phyloP scores from a whole-genome alignment of 2,113 vertebrate species.

The Vombatus ursinus region DNA sequence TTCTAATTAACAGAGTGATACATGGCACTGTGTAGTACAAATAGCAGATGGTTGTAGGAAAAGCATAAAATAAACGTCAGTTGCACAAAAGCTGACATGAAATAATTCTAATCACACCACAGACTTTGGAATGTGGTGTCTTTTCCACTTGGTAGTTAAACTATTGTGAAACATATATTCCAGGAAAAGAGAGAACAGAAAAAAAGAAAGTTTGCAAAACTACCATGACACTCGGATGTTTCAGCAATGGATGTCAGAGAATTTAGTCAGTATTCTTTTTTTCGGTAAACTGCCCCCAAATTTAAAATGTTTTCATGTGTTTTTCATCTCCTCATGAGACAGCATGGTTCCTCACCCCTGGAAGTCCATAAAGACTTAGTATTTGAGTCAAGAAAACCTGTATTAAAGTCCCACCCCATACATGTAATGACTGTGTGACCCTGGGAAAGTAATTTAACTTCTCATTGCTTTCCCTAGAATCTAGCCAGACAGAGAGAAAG shows the following conservation, averaged over 20 bases:
- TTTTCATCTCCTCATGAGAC: not conserved
- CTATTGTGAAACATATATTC: constrained; percentile 71
- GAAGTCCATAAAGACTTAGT: not conserved
- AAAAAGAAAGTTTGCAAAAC: constrained; percentile 71
- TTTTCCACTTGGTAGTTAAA: constrained; percentile 69
- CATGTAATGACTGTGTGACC: not conserved
- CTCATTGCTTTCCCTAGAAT: not conserved
- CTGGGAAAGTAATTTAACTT: not conserved
- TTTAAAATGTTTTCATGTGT: too few species aligned
- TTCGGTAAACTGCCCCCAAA: too few species aligned
- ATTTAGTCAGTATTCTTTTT: not conserved
- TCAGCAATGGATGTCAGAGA: constrained; percentile 19
- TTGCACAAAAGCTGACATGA: constrained; percentile 72
- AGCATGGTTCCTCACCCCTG: not conserved
- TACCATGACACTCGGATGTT: constrained; percentile 36
- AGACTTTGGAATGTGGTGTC: constrained; percentile 62
- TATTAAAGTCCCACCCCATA: not conserved
- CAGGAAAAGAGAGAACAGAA: constrained; percentile 61
- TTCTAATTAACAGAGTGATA: constrained; percentile 73
- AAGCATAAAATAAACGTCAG: constrained; percentile 78
- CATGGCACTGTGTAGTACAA: constrained; percentile 43
- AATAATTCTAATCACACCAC: constrained; percentile 67
- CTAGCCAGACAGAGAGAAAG: not conserved
- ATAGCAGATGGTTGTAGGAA: constrained; percentile 77
- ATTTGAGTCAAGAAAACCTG: not conserved